Evolutionary conservation across 2,113 vertebrate species (phyloP).

Genomic region (Heterotis niloticus): DNA sequence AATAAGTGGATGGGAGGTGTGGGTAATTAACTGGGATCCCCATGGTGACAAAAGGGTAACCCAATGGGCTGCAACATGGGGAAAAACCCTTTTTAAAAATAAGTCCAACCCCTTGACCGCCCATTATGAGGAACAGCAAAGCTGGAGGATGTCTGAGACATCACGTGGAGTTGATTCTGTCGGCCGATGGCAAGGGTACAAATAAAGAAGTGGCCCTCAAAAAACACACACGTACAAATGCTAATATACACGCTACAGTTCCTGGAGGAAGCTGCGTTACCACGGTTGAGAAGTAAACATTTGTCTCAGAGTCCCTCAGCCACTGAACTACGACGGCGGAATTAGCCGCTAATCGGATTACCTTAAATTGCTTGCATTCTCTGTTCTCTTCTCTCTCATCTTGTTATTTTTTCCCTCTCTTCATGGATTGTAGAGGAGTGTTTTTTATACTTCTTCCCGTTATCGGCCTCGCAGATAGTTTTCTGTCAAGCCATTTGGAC

Average conservation of each 20-base stretch:
- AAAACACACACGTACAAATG: background rate
- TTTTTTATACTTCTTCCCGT: constrained; percentile 15
- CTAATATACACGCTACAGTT: background rate
- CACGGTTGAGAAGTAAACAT: constrained; percentile 25
- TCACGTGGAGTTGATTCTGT: too few relatives aligned
- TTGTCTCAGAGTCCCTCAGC: constrained; percentile 22
- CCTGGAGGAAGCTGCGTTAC: constrained; percentile 11
- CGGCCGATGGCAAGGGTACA: background rate
- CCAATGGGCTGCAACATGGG: background rate
- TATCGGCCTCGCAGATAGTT: constrained; percentile 17
- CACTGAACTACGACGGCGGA: constrained; percentile 23
- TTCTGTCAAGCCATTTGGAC: constrained; percentile 33
- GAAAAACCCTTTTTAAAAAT: background rate
- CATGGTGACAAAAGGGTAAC: background rate
- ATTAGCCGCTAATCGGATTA: constrained; percentile 35
- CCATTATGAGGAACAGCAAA: background rate
- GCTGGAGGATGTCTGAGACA: background rate
- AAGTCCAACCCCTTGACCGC: background rate
- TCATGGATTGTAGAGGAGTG: background rate
- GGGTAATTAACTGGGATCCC: constrained; percentile 5
- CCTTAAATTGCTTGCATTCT: constrained; percentile 23
- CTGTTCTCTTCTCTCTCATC: background rate
- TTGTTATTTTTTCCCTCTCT: constrained; percentile 23
- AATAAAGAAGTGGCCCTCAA: background rate
- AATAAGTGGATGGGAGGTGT: background rate